Evolutionary conservation across 2,888 invertebrate genomes (phyloP).

Genomic region (Drosophila buzzatii): DNA sequence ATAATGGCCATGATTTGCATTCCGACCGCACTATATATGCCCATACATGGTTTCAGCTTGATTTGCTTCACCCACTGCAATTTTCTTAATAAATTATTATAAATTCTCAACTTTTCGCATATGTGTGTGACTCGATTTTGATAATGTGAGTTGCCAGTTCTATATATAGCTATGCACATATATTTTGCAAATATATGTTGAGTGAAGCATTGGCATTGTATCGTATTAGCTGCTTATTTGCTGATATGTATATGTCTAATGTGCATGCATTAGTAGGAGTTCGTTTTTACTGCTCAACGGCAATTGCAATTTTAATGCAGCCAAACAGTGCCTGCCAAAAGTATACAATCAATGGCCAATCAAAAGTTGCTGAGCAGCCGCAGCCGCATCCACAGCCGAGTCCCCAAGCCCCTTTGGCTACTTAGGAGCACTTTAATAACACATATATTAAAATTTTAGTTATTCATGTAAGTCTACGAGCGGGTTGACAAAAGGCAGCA

Average conservation of each 20-base stretch:
- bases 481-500: conserved; percentile 65
- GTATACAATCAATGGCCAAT: conserved; percentile 77
- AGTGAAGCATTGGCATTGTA: conserved; percentile 12
- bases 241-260: conserved; percentile 61
- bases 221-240: conserved; percentile 61
- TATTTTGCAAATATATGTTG: conserved; percentile 14
- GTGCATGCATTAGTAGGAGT: conserved; percentile 59
- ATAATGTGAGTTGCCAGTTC: neutral
- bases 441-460: conserved; percentile 81
- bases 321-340: conserved; percentile 56
- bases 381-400: neutral
- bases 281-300: conserved; percentile 49
- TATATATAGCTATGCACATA: conserved; percentile 4
- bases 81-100: conserved; percentile 40
- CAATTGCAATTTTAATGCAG: conserved; percentile 68
- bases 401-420: conserved; percentile 37
- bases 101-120: conserved; percentile 25
- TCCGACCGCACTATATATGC: neutral
- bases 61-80: conserved; percentile 15
- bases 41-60: conserved; percentile 17
- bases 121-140: neutral
- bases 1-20: neutral
- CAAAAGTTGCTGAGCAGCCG: conserved; percentile 66
- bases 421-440: conserved; percentile 73
- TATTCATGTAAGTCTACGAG: conserved; percentile 75